Evolutionary conservation across 2,888 invertebrate species (phyloP), one percentile per base, ranked within the genome.

Genomic region (Elysia crispata): DNA sequence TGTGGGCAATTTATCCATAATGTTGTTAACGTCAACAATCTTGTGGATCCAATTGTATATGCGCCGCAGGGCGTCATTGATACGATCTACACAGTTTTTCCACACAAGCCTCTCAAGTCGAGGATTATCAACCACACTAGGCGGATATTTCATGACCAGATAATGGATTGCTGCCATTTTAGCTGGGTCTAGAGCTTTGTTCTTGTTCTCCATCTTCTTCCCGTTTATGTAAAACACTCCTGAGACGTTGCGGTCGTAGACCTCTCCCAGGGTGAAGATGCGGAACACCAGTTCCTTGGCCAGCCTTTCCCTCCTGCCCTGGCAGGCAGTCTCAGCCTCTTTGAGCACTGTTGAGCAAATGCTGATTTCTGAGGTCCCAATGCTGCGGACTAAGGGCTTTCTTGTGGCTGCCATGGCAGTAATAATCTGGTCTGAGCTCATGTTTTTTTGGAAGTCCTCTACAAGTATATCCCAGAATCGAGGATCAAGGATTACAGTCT

Each of bases 31-130:
- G 70, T 83, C 83, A 20, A 83, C 83, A 57, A 83, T 81, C 49
- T 83, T 83, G 76, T 83, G 83, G 81, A 83, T 83, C 83, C 83
- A 83, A 73, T 83, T 83, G 80, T 83, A 83, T 28, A 83, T 83
- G 18, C 83, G 81, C 15, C 83, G 72, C 11, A 83, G 77, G 18
- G 83, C 81, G 57, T 83, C 83, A 64, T 83, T 83, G 67, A 83
- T 83, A 30, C 83, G 76, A 60, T 83, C 83, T 49, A 83, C 83
- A 77, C 83, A 83, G 41, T 83, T 83, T 30, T 83, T 83, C 83
- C 83, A 83, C 57, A 83, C 83, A 33, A 83, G 74, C 25, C 81
- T 77, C 80, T 83, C 83, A 23, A 83, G 79, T 5, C 83, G 77
- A 1, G 83, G 83, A 57, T 83, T 83, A 72, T 83, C 83, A 60